Base-by-base conservation (phyloP, 2,113 vertebrate species). In the Syngnathus typhle region DNA sequence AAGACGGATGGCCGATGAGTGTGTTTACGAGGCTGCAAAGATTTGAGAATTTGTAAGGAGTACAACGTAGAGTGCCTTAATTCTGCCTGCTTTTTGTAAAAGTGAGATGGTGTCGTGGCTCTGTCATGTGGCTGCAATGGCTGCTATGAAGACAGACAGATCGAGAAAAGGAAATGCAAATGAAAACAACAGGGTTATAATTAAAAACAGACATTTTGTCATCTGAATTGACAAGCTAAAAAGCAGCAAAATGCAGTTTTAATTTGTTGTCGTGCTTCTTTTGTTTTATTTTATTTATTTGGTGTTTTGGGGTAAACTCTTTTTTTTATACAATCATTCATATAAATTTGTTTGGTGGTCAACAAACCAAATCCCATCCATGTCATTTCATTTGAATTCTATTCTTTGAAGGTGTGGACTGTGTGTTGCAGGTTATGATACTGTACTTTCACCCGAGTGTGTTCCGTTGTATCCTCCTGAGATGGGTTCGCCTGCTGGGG, bases 401-500 rank as follows among this genome's bases (percentile, higher is more conserved):
- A 5, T 11, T 62, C 36, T 47, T 47, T 23, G 6, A 6, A 2
- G 38, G 10, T 43, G 19, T 13, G n/a, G 19, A 11, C 38, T 69
- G 59, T 3, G 39, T 75, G 55, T 55, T 54, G 15, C 70, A 89
- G 88, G 86, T 86, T 72, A 86, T 98, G 88, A 95, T 99, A 88
- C 87, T 98, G 73, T 98, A 96, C 88, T 98, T 98, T 86, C 91
- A 95, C 58, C 97, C 97, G 68, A 97, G 94, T 72, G 90, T 93
- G 68, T 95, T 98, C 80, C 92, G 94, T 71, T 99, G 97, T 77
- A 83, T 98, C 82, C 94, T 98, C 64, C 93, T 98, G 85, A 91
- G 97, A 91, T 99, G 97, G 97, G 93, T 95, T 79, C 96, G 97
- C 74, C 94, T 98, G 73, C 90, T 99, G 55, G 97, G 97, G 60